These are phyloP conservation scores for Steatornis caripensis DNA, from an alignment of 2,113 vertebrate species.

Conservation along the genomic window DNA sequence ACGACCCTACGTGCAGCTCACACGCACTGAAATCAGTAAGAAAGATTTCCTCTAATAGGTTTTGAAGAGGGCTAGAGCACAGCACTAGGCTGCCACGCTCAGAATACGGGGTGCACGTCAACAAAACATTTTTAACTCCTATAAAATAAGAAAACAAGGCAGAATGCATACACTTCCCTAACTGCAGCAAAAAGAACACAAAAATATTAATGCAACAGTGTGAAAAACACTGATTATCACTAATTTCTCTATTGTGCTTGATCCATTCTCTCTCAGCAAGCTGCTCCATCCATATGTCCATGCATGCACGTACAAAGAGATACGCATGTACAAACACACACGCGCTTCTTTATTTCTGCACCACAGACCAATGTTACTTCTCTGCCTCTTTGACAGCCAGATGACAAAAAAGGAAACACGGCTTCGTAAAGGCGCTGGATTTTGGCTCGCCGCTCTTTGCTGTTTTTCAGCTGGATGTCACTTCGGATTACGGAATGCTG, in stretches of 20 bases:
- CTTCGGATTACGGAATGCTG: not conserved
- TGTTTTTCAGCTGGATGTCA: not conserved
- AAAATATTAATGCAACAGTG: rapidly evolving
- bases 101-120: not conserved
- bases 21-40: not conserved
- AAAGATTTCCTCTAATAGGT: not conserved
- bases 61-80: not conserved
- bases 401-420: not conserved
- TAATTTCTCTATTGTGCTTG: no score
- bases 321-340: rapidly evolving
- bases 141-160: not conserved
- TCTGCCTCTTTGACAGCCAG: not conserved
- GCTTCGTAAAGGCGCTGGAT: not conserved
- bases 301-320: rapidly evolving
- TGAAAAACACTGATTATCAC: not conserved
- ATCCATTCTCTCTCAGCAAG: not conserved
- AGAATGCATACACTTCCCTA: rapidly evolving
- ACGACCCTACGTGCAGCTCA: not conserved
- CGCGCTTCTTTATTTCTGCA: not conserved
- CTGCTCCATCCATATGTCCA: rapidly evolving
- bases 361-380: not conserved
- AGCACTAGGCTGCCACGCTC: not conserved
- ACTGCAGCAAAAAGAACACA: not conserved
- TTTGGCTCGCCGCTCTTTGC: not conserved
- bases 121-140: not conserved